Evolutionary conservation across 2,888 invertebrate species (phyloP).

Genomic region (Eudemis profundana): DNA sequence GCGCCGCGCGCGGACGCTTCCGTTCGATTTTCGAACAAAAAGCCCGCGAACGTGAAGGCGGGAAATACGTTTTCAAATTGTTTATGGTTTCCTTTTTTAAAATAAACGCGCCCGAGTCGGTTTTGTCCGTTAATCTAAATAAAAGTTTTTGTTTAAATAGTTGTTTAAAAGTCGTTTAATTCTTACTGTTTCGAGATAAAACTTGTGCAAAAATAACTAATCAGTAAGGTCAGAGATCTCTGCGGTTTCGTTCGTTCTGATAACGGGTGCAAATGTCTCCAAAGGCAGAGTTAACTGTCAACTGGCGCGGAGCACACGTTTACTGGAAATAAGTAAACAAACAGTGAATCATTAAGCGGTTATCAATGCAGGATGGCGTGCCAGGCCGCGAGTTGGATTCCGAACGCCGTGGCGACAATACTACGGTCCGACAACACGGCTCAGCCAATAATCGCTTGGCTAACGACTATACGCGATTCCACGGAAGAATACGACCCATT

Average conservation of each 20-base stretch:
- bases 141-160: neutral
- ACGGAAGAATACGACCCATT: slow-evolving; percentile 80
- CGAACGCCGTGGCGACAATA: slow-evolving; percentile 79
- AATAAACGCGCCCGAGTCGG: slow-evolving; percentile 10
- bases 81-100: slow-evolving; percentile 38
- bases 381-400: slow-evolving; percentile 82
- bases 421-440: slow-evolving; percentile 70
- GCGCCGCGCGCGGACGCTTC: slow-evolving; percentile 78
- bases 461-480: slow-evolving; percentile 68
- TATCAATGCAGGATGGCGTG: slow-evolving; percentile 74
- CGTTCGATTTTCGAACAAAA: slow-evolving; percentile 64
- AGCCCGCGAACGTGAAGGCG: slow-evolving; percentile 65
- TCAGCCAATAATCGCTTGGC: slow-evolving; percentile 76
- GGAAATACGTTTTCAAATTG: slow-evolving; percentile 44
- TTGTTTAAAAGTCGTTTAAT: slow-evolving; percentile 5
- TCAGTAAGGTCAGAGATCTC: slow-evolving; percentile 65
- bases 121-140: neutral
- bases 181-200: slow-evolving; percentile 18
- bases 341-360: slow-evolving; percentile 80
- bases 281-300: slow-evolving; percentile 52
- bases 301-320: slow-evolving; percentile 46
- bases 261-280: slow-evolving; percentile 82
- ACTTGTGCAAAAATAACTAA: slow-evolving; percentile 50
- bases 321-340: slow-evolving; percentile 43
- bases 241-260: slow-evolving; percentile 62